Conservation (phyloP, 2,797 vertebrate genomes). For the Catamblyrhynchus diadema region DNA sequence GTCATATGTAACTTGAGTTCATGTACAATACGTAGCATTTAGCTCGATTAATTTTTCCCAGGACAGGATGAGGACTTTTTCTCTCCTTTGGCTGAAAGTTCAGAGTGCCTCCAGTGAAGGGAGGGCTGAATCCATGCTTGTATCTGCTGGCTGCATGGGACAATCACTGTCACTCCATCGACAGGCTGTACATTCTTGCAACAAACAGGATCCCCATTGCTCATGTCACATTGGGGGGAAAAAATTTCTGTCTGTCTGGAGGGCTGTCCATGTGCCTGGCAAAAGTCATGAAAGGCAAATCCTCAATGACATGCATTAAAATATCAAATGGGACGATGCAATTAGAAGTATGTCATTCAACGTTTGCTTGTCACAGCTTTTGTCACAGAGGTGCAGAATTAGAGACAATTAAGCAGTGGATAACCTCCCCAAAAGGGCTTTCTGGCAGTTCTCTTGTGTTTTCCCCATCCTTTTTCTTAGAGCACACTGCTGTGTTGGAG, state of each 20-base stretch:
- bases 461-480: not conserved
- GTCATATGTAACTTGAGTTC: not conserved
- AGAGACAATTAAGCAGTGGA: not conserved
- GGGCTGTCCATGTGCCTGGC: slow-evolving; percentile 65
- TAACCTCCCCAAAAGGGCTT: not conserved
- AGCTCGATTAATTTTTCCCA: not conserved
- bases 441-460: not conserved
- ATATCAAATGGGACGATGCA: slow-evolving; percentile 61
- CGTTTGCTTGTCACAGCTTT: not conserved
- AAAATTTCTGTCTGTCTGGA: slow-evolving; percentile 61
- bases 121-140: not conserved
- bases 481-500: not conserved
- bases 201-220: not conserved
- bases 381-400: not conserved
- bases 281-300: slow-evolving; percentile 68
- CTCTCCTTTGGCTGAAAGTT: not conserved
- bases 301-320: slow-evolving; percentile 67
- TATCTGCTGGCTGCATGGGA: not conserved
- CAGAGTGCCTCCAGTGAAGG: not conserved
- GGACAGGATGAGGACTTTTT: not conserved
- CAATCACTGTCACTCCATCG: not conserved
- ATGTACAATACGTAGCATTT: not conserved
- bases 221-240: not conserved
- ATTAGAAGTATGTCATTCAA: slow-evolving; percentile 57
- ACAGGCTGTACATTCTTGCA: not conserved